Conservation (phyloP, 2,888 invertebrate genomes). For the Periphyllus acericola region DNA sequence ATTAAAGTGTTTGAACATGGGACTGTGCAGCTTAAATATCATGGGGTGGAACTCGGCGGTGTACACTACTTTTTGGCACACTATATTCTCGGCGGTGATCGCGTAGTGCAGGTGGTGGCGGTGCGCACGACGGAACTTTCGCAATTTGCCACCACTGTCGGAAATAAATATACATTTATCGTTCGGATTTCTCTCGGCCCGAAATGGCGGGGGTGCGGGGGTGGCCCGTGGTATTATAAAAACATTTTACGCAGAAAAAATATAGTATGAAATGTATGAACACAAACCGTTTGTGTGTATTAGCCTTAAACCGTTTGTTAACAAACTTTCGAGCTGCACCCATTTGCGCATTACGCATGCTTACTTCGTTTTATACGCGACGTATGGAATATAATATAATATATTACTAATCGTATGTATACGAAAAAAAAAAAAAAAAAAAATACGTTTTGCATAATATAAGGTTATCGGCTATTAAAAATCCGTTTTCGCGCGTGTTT, state of each 20-base stretch:
- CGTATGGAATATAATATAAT: too few species aligned
- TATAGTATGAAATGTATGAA: background rate
- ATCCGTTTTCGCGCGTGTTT: constrained; percentile 10
- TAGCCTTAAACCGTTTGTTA: background rate
- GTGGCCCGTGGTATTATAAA: too few species aligned
- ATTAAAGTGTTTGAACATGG: constrained; percentile 58
- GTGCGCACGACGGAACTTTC: constrained; percentile 4
- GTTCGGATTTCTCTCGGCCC: background rate
- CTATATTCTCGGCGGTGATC: background rate
- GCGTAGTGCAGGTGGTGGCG: background rate
- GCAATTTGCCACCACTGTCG: background rate
- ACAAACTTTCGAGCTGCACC: constrained; percentile 1
- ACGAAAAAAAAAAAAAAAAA: background rate
- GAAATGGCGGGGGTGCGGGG: too few species aligned
- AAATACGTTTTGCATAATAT: background rate
- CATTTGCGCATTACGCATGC: too few species aligned
- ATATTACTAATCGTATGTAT: background rate
- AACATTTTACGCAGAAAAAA: background rate
- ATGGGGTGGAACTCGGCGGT: background rate
- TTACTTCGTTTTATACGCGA: too few species aligned
- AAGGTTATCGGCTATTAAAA: constrained; percentile 15
- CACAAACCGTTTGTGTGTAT: background rate
- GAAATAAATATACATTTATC: constrained; percentile 30
- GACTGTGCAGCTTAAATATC: constrained; percentile 45
- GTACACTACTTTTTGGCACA: constrained; percentile 31